Evolutionary conservation across 2,888 invertebrate species (phyloP).

Genomic region (Mesorhabditis belari): DNA sequence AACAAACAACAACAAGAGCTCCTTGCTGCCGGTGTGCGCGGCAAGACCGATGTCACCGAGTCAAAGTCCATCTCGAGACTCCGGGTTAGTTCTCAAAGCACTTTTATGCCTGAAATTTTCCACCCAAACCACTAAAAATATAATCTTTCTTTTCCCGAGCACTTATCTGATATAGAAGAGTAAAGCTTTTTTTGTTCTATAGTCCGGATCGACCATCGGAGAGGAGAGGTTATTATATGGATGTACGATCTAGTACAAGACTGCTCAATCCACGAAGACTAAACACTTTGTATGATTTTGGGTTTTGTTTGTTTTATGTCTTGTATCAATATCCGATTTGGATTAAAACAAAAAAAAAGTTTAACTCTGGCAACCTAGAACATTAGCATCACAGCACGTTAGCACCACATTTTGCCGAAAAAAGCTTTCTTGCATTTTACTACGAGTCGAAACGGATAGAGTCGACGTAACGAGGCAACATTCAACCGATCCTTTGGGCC

Average conservation of each 20-base stretch:
- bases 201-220: slow-evolving; percentile 25
- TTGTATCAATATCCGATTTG: too few species aligned
- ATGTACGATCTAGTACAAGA: not conserved
- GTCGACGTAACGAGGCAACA: too few species aligned
- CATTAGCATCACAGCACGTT: too few species aligned
- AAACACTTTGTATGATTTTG: not conserved
- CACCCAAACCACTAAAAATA: not conserved
- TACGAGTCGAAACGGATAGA: too few species aligned
- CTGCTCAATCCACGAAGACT: slow-evolving; percentile 1
- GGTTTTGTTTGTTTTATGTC: not conserved
- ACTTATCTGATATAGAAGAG: not conserved
- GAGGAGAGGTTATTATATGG: slow-evolving; percentile 9
- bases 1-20: slow-evolving; percentile 21
- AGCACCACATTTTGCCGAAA: too few species aligned
- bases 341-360: too few species aligned
- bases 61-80: not conserved
- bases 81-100: not conserved
- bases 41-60: slow-evolving; percentile 18
- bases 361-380: too few species aligned
- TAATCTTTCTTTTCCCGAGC: not conserved
- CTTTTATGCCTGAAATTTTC: not conserved
- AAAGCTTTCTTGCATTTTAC: too few species aligned
- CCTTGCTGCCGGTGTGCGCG: slow-evolving; percentile 32
- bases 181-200: slow-evolving; percentile 3
- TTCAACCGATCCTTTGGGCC: too few species aligned